A percentile compares a stretch with the other conserved stretches of the same genome.
These are phyloP conservation scores for Agrilus planipennis DNA, from an alignment of 1,140 invertebrate genomes.

Conservation along the genomic window DNA sequence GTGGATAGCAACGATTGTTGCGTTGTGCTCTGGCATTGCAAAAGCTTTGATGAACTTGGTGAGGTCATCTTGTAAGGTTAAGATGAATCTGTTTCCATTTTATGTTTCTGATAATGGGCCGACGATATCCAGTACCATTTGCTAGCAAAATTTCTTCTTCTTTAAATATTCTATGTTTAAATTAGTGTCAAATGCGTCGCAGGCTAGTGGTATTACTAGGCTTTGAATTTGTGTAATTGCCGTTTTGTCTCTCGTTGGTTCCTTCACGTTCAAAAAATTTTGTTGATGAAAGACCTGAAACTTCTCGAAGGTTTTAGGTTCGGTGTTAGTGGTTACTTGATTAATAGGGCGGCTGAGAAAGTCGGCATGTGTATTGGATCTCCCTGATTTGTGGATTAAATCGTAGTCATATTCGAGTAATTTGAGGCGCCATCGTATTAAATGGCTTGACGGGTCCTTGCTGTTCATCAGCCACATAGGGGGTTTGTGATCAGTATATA, in stretches of 20 bases:
- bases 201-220: neutral
- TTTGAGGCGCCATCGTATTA: neutral
- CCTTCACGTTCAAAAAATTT: neutral
- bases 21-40: slow-evolving; percentile 19
- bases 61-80: slow-evolving; percentile 23
- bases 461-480: slow-evolving; percentile 13
- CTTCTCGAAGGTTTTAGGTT: neutral
- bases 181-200: neutral
- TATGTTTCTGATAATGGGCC: slow-evolving; percentile 18
- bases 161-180: slow-evolving; percentile 1
- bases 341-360: slow-evolving; percentile 1
- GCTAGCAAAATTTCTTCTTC: slow-evolving; percentile 10
- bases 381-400: slow-evolving; percentile 14
- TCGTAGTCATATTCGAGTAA: slow-evolving; percentile 24
- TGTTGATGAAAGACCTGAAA: neutral
- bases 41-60: slow-evolving; percentile 28
- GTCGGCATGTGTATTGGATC: neutral
- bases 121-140: slow-evolving; percentile 17
- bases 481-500: slow-evolving; percentile 32
- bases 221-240: neutral
- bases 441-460: neutral
- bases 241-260: neutral
- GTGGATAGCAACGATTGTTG: slow-evolving; percentile 21
- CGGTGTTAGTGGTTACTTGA: neutral
- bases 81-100: slow-evolving; percentile 13